Evolutionary conservation across 1,140 invertebrate genomes (phyloP), one percentile per base, ranked within the genome.

Genomic region (Diprion similis): DNA sequence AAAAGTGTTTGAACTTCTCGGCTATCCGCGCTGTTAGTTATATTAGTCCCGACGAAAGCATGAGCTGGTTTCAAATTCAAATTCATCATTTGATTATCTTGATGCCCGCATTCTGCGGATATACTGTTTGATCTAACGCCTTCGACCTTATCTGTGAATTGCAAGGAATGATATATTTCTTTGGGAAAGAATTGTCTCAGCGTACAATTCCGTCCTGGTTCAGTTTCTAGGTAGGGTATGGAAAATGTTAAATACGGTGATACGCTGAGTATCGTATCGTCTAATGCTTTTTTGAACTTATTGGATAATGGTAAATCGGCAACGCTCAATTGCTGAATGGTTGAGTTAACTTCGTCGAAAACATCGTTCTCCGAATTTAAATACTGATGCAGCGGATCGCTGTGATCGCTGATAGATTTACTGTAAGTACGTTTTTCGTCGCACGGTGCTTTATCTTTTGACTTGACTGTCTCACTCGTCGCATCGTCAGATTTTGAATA

Each of bases 181-280:
- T 91, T 88, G 0, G 95, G 93, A 80, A 97, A 96, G 81, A 93
- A 97, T 19, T 88, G 89, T 10, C 96, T 88, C 1, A 98, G 83
- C 19, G 90, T 86, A 84, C 96, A 97, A 74, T 92, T 93, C 37
- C 92, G 90, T 0, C 97, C 96, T 2, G 86, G 87, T 80, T 96
- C 94, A 0, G 96, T 97, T 85, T 98, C 96, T 73, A 99, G 85
- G 86, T 95, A 98, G 0, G 98, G 98, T 65, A 97, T 89, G 0
- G 93, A 91, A 79, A 96, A 95, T 74, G 93, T 93, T 1, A 97
- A 88, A 87, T 94, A 96, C 0, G 97, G 97, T 0, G 97, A 98
- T 76, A 95, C 91, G 0, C 94, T 96, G 0, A 99, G 88, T 72
- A 95, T 87, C 0, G 92, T 92, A 46, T 93, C 93, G 74, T 94